phyloP scores from a whole-genome alignment of 2,797 vertebrate genomes.

The Gymnocypris eckloni region DNA sequence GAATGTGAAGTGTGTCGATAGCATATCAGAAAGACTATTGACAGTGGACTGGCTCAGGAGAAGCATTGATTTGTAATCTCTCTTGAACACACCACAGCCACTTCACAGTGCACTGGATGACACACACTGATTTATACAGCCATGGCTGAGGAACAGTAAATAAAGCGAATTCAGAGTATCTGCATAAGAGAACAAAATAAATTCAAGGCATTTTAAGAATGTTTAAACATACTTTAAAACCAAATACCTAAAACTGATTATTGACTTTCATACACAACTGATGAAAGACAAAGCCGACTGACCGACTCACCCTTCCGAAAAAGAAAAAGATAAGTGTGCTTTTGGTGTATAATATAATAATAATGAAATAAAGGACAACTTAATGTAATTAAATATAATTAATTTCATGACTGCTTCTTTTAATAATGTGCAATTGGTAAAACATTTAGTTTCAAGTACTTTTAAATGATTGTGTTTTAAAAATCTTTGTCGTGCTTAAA shows the following conservation, averaged over 20 bases:
- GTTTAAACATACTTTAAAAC: background rate
- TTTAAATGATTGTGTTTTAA: too few species aligned
- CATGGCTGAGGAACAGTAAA: background rate
- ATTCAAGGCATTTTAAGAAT: background rate
- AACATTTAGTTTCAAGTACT: too few species aligned
- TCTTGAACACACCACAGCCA: constrained; percentile 1
- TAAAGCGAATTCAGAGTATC: background rate
- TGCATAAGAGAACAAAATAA: too few species aligned
- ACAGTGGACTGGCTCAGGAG: constrained; percentile 29
- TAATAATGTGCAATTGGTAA: too few species aligned
- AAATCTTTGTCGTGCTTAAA: too few species aligned
- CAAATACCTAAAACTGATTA: background rate
- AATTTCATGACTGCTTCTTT: too few species aligned
- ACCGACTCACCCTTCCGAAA: background rate
- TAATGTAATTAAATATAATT: too few species aligned
- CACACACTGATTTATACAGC: background rate
- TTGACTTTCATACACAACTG: background rate
- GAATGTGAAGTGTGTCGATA: constrained; percentile 23
- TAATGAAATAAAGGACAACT: too few species aligned
- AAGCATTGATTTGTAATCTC: constrained; percentile 38
- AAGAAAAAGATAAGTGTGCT: background rate
- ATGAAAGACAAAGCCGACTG: background rate
- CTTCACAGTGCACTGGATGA: constrained; percentile 17
- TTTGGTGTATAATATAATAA: too few species aligned
- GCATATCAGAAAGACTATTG: constrained; percentile 36